Evolutionary conservation across 2,888 invertebrate genomes (phyloP), one percentile per base, ranked within the genome.

Genomic region (Pollenia labialis): DNA sequence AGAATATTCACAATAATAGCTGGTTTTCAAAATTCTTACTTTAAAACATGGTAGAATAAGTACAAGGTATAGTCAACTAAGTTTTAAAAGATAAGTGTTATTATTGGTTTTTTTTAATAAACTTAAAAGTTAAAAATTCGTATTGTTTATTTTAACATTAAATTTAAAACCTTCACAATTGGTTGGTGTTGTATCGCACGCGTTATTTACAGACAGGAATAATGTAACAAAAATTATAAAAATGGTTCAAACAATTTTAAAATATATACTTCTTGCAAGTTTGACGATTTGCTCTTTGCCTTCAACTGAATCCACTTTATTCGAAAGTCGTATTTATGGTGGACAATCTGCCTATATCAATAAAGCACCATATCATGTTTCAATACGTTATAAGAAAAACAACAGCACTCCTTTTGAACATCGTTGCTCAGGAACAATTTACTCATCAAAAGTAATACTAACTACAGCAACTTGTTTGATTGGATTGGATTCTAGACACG

Each of bases 401-500:
- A 42, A 60, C 3, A 72, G 72, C 10, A 12, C 75, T 1, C 64
- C 85, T 2, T 88, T 81, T 62, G 71, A 88, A 16, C 92, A 92
- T 84, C 89, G 91, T 44, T 92, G 92, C 66, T 91, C 92, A 0
- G 92, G 92, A 14, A 87, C 89, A 11, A 87, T 92, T n/a, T 76
- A 88, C 32, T 69, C 79, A 1, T 2, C 48, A 0, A 90, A 90
- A 32, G 72, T 89, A 0, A 88, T 92, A 14, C 56, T 91, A 0
- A 90, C 88, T 58, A 92, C 92, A 0, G 90, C 92, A 0, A 92
- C 91, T 87, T 93, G 92, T 74, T 88, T 93, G 0, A 58, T 60
- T 8, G 88, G 88, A 0, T 6, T 60, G 0, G 46, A 88, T 46
- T 71, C 87, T 0, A 68, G 32, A 0, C 76, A 83, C 9, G 75